These are phyloP conservation scores for Limonius californicus DNA, from an alignment of 1,140 invertebrate species.

Conservation along the genomic window DNA sequence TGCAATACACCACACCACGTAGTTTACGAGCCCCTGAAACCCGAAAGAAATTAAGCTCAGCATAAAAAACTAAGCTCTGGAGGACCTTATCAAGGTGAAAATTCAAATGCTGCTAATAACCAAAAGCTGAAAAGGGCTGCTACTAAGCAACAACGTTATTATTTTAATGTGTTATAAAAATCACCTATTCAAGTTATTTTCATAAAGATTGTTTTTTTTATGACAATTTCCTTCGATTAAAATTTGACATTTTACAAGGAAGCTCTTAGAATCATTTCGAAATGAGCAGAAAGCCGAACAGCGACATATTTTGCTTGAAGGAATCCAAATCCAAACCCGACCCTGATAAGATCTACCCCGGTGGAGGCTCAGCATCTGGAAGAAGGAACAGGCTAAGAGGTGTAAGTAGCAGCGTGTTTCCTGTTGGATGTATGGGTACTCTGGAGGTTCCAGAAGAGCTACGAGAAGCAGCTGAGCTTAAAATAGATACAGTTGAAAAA, in stretches of 20 bases:
- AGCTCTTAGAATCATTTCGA: neutral
- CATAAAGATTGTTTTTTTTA: no score
- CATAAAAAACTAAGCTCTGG: no score
- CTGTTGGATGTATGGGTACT: constrained; percentile 19
- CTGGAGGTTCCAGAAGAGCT: neutral
- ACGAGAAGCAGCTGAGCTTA: neutral
- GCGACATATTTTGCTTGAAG: neutral
- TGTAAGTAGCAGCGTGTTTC: constrained; percentile 17
- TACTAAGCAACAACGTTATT: no score
- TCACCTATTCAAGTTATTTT: no score
- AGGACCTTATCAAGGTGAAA: no score
- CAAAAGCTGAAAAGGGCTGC: no score
- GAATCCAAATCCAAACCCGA: neutral
- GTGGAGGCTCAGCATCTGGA: constrained; percentile 11
- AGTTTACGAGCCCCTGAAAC: neutral
- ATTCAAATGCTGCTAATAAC: no score
- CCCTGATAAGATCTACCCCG: neutral
- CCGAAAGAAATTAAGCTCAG: neutral
- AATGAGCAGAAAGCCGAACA: neutral
- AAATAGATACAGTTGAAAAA: no score
- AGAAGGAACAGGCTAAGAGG: constrained; percentile 8
- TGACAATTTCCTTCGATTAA: no score
- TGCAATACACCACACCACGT: neutral
- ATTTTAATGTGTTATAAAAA: no score
- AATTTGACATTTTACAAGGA: neutral